These are phyloP conservation scores for Catharus ustulatus DNA, from an alignment of 2,797 vertebrate genomes.

Conservation along the genomic window DNA sequence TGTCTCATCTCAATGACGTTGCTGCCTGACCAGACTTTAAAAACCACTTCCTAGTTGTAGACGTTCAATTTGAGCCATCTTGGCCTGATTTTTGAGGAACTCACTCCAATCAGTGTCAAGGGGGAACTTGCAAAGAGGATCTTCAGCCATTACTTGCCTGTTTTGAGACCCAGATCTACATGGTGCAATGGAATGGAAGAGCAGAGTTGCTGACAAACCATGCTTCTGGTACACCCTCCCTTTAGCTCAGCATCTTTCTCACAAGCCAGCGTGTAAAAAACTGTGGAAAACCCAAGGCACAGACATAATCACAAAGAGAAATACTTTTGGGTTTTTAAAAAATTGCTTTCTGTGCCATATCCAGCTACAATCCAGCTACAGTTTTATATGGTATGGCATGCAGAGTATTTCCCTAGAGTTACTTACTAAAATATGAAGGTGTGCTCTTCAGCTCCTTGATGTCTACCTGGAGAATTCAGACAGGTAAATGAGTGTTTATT, in stretches of 20 bases:
- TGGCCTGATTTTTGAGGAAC: neutral
- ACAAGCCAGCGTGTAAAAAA: neutral
- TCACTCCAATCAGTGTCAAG: neutral
- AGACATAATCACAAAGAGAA: neutral
- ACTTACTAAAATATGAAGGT: neutral
- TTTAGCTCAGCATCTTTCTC: neutral
- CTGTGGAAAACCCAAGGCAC: neutral
- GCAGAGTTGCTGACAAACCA: fast-evolving
- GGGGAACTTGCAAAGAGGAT: neutral
- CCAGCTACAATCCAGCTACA: neutral
- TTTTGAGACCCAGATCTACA: neutral
- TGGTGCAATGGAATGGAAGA: neutral
- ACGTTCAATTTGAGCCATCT: neutral
- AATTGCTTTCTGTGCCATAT: neutral
- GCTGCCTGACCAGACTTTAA: neutral
- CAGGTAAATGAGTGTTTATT: neutral
- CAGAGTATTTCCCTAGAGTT: neutral
- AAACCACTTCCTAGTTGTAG: neutral
- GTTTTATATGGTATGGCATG: fast-evolving
- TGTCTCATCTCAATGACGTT: neutral
- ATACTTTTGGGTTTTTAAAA: neutral
- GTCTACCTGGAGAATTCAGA: neutral
- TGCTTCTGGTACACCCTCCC: neutral
- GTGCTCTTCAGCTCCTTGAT: neutral
- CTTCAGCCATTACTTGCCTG: neutral